Evolutionary conservation across 2,113 vertebrate species (phyloP).

Genomic region (Spilogale gracilis): DNA sequence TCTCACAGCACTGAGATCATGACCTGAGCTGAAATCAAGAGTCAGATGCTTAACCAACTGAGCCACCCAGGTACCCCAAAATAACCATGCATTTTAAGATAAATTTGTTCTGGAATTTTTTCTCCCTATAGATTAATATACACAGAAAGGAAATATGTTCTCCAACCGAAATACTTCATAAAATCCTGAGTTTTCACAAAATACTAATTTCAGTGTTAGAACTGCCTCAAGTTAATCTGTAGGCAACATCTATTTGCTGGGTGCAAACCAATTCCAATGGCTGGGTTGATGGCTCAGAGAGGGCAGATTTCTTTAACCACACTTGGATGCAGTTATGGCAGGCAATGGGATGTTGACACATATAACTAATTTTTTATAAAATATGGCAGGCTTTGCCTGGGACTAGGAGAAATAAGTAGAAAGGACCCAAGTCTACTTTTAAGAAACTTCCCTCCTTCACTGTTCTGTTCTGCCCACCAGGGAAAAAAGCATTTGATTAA

Average conservation of each 20-base stretch:
- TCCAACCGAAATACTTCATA: not conserved
- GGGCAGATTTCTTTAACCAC: not conserved
- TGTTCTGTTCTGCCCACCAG: not conserved
- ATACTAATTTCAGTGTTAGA: not conserved
- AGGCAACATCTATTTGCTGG: not conserved
- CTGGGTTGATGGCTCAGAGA: not conserved
- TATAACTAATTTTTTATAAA: not conserved
- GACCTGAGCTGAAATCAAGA: no score
- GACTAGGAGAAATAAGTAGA: not conserved
- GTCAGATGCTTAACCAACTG: no score
- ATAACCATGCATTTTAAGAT: not conserved
- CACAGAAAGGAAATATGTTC: not conserved
- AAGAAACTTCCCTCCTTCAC: not conserved
- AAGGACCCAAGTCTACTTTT: not conserved
- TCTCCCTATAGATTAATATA: not conserved
- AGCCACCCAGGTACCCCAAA: no score
- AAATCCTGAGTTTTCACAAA: not conserved
- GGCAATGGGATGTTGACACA: not conserved
- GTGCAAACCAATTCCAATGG: not conserved
- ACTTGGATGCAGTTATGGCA: not conserved
- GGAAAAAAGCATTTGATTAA: not conserved
- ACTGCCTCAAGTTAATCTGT: not conserved
- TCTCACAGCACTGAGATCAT: no score
- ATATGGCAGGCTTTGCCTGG: not conserved
- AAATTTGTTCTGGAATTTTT: slow-evolving; percentile 11